Percentiles rank a stretch among this genome's conserved stretches.
These are phyloP conservation scores for Melospiza georgiana DNA, from an alignment of 2,113 vertebrate species.

Conservation along the genomic window DNA sequence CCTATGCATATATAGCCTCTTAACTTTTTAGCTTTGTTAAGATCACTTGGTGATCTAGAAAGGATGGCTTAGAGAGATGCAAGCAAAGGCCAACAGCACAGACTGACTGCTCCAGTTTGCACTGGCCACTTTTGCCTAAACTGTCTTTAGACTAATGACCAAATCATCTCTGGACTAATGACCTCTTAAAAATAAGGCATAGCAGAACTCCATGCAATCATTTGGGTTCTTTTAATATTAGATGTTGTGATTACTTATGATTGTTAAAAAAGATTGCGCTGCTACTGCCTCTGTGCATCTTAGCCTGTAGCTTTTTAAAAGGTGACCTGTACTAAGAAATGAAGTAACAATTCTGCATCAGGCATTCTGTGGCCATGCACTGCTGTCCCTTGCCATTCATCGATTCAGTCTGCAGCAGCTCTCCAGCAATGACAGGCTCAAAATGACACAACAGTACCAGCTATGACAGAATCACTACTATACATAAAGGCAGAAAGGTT, in stretches of 20 bases:
- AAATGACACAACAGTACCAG: not conserved
- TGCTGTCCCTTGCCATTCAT: not conserved
- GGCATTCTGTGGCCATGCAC: not conserved
- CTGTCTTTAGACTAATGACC: not conserved
- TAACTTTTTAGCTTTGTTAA: not conserved
- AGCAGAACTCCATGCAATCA: not conserved
- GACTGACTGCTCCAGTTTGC: not conserved
- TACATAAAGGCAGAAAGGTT: not conserved
- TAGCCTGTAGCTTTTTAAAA: not conserved
- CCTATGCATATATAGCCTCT: not conserved
- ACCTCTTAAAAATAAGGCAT: not conserved
- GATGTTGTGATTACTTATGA: not conserved
- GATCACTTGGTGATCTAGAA: not conserved
- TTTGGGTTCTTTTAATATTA: not conserved
- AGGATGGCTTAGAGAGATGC: not conserved
- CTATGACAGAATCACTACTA: not conserved
- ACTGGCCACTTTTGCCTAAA: not conserved
- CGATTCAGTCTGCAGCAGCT: not conserved
- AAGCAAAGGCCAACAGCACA: not conserved
- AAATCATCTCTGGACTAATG: not conserved
- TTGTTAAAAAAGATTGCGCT: not conserved
- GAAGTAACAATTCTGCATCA: not conserved
- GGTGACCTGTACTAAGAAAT: not conserved
- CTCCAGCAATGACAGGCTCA: not conserved
- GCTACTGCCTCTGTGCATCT: not conserved